Evolutionary conservation across 2,888 invertebrate genomes (phyloP).

Genomic region (Biston betularia): DNA sequence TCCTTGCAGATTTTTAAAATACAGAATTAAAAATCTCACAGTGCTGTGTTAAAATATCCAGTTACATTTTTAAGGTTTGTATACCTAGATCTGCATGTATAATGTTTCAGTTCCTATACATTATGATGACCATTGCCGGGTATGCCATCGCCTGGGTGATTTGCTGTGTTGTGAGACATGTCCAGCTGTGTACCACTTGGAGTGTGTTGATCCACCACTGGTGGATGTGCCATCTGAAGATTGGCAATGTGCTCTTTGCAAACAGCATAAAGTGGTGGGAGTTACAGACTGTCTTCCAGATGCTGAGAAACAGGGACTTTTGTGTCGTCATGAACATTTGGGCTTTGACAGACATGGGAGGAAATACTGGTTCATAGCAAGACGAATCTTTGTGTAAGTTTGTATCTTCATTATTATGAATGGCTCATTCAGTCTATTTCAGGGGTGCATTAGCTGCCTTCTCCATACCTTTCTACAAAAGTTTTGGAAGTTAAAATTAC

Average conservation of each 20-base stretch:
- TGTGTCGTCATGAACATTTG: conserved; percentile 96
- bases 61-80: too few relatives aligned
- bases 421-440: too few relatives aligned
- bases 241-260: conserved; percentile 98
- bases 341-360: conserved; percentile 98
- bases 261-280: conserved; percentile 95
- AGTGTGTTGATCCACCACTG: conserved; percentile 98
- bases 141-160: conserved; percentile 97
- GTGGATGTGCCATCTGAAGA: conserved; percentile 98
- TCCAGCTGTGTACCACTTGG: conserved; percentile 98
- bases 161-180: conserved; percentile 99
- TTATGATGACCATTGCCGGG: conserved; percentile 97
- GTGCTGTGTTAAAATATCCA: too few relatives aligned
- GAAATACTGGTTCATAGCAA: conserved; percentile 98
- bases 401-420: background rate
- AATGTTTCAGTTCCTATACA: conserved; percentile 89
- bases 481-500: too few relatives aligned
- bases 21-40: too few relatives aligned
- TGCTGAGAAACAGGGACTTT: conserved; percentile 95
- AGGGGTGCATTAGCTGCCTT: too few relatives aligned
- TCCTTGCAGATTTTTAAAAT: background rate
- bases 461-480: too few relatives aligned
- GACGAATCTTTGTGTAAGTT: conserved; percentile 97
- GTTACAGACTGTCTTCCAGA: conserved; percentile 97
- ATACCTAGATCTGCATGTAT: background rate